These are phyloP conservation scores for Perithous albicinctus DNA, from an alignment of 2,888 invertebrate species.

Conservation along the genomic window DNA sequence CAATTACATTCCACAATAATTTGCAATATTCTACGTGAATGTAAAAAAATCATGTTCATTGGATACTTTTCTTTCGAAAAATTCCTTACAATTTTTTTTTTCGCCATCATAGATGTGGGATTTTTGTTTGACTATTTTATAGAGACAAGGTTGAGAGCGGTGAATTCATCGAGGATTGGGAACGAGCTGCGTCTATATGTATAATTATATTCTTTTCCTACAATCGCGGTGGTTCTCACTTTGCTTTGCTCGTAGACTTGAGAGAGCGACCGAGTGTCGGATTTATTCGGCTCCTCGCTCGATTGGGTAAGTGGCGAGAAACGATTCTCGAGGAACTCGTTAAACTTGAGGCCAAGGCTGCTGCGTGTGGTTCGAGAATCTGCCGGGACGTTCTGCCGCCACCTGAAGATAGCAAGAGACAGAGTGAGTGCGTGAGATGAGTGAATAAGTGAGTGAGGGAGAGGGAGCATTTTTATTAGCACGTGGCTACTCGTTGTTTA, in stretches of 20 bases:
- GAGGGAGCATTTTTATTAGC: too few species aligned
- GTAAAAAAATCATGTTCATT: too few species aligned
- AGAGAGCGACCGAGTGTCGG: constrained; percentile 54
- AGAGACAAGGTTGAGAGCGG: not conserved
- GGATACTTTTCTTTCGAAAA: too few species aligned
- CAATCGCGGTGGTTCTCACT: not conserved
- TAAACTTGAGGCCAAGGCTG: constrained; percentile 65
- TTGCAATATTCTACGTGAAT: too few species aligned
- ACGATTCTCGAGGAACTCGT: constrained; percentile 65
- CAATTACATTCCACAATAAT: not conserved
- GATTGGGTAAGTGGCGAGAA: constrained; percentile 62
- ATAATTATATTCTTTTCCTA: not conserved
- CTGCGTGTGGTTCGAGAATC: constrained; percentile 1
- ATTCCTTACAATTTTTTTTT: not conserved
- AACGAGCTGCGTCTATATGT: not conserved
- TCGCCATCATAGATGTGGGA: too few species aligned
- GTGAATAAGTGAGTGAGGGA: too few species aligned
- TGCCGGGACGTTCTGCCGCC: constrained; percentile 15
- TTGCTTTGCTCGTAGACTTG: not conserved
- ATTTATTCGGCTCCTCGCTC: constrained; percentile 62
- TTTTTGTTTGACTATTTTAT: not conserved
- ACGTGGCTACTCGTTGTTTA: too few species aligned
- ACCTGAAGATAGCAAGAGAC: not conserved
- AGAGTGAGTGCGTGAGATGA: not conserved
- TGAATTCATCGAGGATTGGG: not conserved